Percentiles rank a stretch among this genome's conserved stretches.
Evolutionary conservation across 2,888 invertebrate species (phyloP).

Genomic region (Phengaris arion): DNA sequence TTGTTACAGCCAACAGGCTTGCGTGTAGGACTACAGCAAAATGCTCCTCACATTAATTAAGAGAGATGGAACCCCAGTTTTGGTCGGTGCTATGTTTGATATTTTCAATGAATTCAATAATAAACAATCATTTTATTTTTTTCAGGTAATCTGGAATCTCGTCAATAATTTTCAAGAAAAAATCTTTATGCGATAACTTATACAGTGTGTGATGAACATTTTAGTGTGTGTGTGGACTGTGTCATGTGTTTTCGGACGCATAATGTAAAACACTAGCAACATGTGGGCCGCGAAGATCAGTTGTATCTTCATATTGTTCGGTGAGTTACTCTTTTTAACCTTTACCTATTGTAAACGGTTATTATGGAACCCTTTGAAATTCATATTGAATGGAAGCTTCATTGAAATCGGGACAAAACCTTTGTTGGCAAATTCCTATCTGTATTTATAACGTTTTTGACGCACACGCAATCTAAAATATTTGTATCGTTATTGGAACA

Average conservation of each 20-base stretch:
- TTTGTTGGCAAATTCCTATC: constrained; percentile 6
- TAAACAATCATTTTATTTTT: too few relatives aligned
- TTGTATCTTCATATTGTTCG: constrained; percentile 73
- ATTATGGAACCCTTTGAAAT: constrained; percentile 4
- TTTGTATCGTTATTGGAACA: background rate
- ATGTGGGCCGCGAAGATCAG: constrained; percentile 74
- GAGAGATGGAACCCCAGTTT: too few relatives aligned
- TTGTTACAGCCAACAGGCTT: too few relatives aligned
- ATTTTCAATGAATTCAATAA: too few relatives aligned
- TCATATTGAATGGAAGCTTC: background rate
- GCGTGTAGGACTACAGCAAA: too few relatives aligned
- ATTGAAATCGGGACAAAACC: background rate
- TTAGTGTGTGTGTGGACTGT: constrained; percentile 44
- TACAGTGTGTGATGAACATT: constrained; percentile 8
- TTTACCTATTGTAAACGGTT: constrained; percentile 19
- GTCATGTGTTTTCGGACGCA: constrained; percentile 55
- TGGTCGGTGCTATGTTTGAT: too few relatives aligned
- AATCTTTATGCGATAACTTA: too few relatives aligned
- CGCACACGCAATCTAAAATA: background rate
- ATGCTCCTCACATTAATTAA: too few relatives aligned
- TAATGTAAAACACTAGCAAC: constrained; percentile 58
- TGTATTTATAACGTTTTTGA: constrained; percentile 3
- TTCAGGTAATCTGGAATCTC: too few relatives aligned
- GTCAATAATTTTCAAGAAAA: too few relatives aligned
- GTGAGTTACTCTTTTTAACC: constrained; percentile 50